Evolutionary conservation across 2,797 vertebrate genomes (phyloP).

Genomic region (Sus cebifrons): DNA sequence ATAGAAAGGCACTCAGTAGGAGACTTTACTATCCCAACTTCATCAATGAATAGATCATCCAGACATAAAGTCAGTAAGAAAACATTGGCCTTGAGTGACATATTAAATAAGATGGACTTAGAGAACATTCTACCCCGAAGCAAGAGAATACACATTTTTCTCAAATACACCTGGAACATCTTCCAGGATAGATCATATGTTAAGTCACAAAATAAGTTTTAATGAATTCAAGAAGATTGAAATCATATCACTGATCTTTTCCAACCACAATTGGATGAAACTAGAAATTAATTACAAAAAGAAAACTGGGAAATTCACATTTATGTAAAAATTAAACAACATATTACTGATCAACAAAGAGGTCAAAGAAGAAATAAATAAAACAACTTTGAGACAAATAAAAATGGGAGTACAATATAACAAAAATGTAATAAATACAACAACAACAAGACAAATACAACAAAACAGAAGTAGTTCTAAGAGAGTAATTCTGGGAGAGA

Average conservation of each 20-base stretch:
- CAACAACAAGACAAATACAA: background rate
- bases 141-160: background rate
- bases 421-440: background rate
- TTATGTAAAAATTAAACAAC: background rate
- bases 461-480: background rate
- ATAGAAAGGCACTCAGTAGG: background rate
- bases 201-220: background rate
- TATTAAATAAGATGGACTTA: background rate
- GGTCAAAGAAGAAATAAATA: background rate
- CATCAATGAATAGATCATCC: background rate
- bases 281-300: background rate
- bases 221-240: background rate
- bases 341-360: background rate
- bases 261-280: background rate
- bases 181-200: background rate
- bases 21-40: background rate
- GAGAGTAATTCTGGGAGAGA: background rate
- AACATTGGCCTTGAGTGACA: background rate
- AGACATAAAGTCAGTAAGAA: background rate
- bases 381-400: background rate
- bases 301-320: background rate
- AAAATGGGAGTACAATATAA: background rate
- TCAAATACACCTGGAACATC: background rate
- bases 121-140: background rate
- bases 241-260: background rate